A percentile compares a stretch with the other conserved stretches of the same genome.
Evolutionary conservation across 2,888 invertebrate genomes (phyloP).

Genomic region (Heliconius ethilla): DNA sequence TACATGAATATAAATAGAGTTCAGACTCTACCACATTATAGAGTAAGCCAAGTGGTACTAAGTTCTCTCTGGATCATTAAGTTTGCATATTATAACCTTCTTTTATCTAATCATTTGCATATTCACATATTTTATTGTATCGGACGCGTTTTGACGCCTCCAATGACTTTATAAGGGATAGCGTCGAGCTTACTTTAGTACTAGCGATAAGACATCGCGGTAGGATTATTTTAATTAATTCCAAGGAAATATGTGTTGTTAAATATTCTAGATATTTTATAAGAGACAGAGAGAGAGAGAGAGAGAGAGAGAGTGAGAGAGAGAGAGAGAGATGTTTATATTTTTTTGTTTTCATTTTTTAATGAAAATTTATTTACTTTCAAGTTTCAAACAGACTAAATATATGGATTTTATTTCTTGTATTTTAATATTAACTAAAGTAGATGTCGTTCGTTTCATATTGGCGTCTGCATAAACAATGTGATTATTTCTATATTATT

Average conservation of each 20-base stretch:
- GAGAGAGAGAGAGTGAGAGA: too few relatives aligned
- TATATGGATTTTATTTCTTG: background rate
- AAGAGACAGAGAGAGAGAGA: background rate
- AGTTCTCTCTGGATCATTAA: slow-evolving; percentile 54
- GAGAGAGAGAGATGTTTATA: background rate
- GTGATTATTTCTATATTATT: slow-evolving; percentile 1
- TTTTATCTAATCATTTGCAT: slow-evolving; percentile 70
- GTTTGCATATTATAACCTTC: slow-evolving; percentile 65
- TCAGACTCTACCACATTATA: slow-evolving; percentile 43
- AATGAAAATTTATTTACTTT: slow-evolving; percentile 41
- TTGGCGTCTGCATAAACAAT: background rate
- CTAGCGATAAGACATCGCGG: slow-evolving; percentile 49
- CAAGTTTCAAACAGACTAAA: slow-evolving; percentile 14
- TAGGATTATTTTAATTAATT: slow-evolving; percentile 47
- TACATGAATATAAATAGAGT: slow-evolving; percentile 22
- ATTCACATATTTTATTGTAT: slow-evolving; percentile 62
- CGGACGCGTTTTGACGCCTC: slow-evolving; percentile 62
- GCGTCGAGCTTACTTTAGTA: slow-evolving; percentile 56
- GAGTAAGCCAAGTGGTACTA: slow-evolving; percentile 54
- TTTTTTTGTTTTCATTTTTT: slow-evolving; percentile 29
- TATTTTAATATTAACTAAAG: background rate
- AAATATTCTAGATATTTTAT: slow-evolving; percentile 20
- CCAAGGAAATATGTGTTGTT: slow-evolving; percentile 40
- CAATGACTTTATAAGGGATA: slow-evolving; percentile 65
- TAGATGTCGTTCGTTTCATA: background rate